phyloP scores from a whole-genome alignment of 1,140 invertebrate genomes.

The Nilaparvata lugens region DNA sequence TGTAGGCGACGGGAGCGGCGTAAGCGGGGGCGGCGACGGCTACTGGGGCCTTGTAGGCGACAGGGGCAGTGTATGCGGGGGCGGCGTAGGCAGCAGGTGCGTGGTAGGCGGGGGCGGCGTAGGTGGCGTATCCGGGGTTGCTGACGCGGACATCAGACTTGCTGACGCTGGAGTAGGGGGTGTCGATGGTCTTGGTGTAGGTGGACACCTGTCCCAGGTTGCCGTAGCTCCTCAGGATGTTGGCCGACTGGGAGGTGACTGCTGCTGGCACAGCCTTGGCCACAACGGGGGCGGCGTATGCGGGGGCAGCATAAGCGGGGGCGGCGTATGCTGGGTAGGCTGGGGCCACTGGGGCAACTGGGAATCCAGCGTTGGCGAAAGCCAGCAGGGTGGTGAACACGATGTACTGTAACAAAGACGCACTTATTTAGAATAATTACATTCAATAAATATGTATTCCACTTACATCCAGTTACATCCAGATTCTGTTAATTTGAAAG shows the following conservation, averaged over 20 bases:
- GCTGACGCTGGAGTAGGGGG: conserved; percentile 32
- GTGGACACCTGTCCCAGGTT: conserved; percentile 33
- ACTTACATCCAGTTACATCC: no score
- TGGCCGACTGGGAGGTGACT: conserved; percentile 29
- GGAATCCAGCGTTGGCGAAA: conserved; percentile 21
- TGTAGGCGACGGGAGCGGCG: conserved; percentile 13
- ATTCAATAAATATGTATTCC: no score
- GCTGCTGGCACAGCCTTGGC: conserved; percentile 22
- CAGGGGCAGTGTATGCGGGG: conserved; percentile 21
- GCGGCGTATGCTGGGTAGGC: conserved; percentile 12
- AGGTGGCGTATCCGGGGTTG: conserved; percentile 31
- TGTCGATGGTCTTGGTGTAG: conserved; percentile 33
- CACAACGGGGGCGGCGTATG: conserved; percentile 26
- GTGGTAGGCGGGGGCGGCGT: conserved; percentile 29
- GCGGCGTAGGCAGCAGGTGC: conserved; percentile 26
- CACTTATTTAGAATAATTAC: no score
- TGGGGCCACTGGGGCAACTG: conserved; percentile 18
- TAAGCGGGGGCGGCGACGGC: conserved; percentile 19
- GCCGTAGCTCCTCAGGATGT: conserved; percentile 31
- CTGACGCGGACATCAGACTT: no score
- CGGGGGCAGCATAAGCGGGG: conserved; percentile 29
- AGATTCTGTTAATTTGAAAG: no score
- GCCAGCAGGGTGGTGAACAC: conserved; percentile 24
- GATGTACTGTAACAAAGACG: conserved; percentile 19
- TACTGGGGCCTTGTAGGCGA: conserved; percentile 21